Evolutionary conservation across 1,140 invertebrate species (phyloP).

Genomic region (Araneus ventricosus): DNA sequence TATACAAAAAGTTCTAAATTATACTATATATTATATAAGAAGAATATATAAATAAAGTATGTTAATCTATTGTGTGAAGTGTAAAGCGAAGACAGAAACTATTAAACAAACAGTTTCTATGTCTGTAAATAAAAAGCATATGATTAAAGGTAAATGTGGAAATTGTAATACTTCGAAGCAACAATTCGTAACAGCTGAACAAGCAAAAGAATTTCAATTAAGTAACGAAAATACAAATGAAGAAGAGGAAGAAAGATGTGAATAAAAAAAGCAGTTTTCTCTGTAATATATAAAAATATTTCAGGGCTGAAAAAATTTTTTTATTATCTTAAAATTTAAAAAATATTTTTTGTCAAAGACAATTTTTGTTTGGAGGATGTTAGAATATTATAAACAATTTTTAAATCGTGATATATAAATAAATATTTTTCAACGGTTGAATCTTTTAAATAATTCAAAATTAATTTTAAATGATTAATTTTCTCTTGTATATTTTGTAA

Average conservation of each 20-base stretch:
- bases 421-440: background rate
- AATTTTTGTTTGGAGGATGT: too few species aligned
- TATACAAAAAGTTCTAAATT: too few species aligned
- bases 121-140: background rate
- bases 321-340: too few species aligned
- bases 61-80: slow-evolving; percentile 18
- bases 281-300: too few species aligned
- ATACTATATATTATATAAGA: too few species aligned
- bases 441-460: background rate
- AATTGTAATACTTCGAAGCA: background rate
- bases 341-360: too few species aligned
- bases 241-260: too few species aligned
- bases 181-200: background rate
- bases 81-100: background rate
- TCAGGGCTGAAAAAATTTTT: too few species aligned
- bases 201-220: too few species aligned
- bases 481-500: background rate
- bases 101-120: background rate
- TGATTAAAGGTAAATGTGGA: background rate
- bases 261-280: too few species aligned
- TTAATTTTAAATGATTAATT: background rate
- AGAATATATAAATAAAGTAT: slow-evolving; percentile 2
- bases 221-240: too few species aligned
- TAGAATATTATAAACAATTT: background rate
- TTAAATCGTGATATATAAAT: background rate